Percentiles rank a stretch among this genome's conserved stretches.
Evolutionary conservation across 2,888 invertebrate genomes (phyloP).

Genomic region (Aporophyla nigra): DNA sequence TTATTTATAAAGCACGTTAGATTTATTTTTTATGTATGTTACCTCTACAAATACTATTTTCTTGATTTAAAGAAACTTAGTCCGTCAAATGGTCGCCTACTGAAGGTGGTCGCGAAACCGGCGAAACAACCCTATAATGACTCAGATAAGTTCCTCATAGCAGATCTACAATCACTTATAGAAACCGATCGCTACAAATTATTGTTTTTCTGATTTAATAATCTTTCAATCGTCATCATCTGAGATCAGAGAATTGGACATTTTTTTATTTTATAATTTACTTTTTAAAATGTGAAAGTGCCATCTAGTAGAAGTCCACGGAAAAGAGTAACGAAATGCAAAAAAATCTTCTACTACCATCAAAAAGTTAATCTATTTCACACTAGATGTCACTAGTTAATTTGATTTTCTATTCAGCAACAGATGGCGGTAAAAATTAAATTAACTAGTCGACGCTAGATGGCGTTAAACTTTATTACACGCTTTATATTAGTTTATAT

Average conservation of each 20-base stretch:
- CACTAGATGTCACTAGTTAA: neutral
- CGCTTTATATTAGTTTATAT: too few relatives aligned
- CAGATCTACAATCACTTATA: too few relatives aligned
- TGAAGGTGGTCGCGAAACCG: too few relatives aligned
- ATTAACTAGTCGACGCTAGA: conserved; percentile 45
- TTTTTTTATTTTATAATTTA: neutral
- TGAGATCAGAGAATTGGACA: neutral
- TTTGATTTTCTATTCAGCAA: neutral
- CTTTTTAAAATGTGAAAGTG: neutral
- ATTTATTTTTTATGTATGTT: too few relatives aligned
- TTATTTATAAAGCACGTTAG: too few relatives aligned
- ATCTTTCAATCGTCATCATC: neutral
- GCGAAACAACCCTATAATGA: too few relatives aligned
- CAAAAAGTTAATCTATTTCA: neutral
- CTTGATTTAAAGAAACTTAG: too few relatives aligned
- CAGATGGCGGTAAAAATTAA: neutral
- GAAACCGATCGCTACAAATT: too few relatives aligned
- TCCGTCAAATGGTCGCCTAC: too few relatives aligned
- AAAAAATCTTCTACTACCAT: rapidly evolving
- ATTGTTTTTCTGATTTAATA: too few relatives aligned
- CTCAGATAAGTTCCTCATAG: too few relatives aligned
- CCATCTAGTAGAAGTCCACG: neutral
- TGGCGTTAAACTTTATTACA: conserved; percentile 28
- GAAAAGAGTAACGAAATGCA: neutral
- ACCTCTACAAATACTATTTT: too few relatives aligned